Percentiles rank a stretch among this genome's conserved stretches.
These are phyloP conservation scores for Serinus canaria DNA, from an alignment of 2,113 vertebrate species.

Conservation along the genomic window DNA sequence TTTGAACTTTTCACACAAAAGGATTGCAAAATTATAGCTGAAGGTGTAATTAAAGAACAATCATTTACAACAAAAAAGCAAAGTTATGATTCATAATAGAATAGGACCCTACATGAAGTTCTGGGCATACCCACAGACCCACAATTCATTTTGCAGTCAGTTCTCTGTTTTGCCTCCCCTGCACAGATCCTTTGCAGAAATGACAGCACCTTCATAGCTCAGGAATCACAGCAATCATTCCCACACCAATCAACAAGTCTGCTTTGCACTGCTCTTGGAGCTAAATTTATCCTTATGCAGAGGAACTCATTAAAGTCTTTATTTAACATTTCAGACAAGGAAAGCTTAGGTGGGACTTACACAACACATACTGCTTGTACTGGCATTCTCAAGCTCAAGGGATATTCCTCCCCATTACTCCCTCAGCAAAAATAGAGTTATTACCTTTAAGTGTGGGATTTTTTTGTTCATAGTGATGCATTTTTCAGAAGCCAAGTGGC, in stretches of 20 bases:
- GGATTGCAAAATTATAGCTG: not conserved
- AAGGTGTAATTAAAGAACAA: not conserved
- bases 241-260: not conserved
- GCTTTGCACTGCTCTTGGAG: not conserved
- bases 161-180: not conserved
- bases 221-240: not conserved
- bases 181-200: not conserved
- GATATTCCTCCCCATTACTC: not conserved
- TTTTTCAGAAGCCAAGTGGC: not conserved
- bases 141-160: not conserved
- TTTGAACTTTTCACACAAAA: not conserved
- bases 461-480: not conserved
- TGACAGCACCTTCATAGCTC: not conserved
- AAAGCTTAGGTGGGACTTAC: not conserved
- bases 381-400: not conserved
- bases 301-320: not conserved
- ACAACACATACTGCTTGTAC: not conserved
- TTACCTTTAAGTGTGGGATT: not conserved
- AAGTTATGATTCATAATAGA: not conserved
- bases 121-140: not conserved
- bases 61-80: not conserved
- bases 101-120: not conserved
- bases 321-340: not conserved
- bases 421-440: not conserved
- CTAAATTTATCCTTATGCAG: constrained; percentile 28